Base-by-base conservation (phyloP, 30 jellyfish, hydroid and myxozoan species). In the Morbakka virulenta region DNA sequence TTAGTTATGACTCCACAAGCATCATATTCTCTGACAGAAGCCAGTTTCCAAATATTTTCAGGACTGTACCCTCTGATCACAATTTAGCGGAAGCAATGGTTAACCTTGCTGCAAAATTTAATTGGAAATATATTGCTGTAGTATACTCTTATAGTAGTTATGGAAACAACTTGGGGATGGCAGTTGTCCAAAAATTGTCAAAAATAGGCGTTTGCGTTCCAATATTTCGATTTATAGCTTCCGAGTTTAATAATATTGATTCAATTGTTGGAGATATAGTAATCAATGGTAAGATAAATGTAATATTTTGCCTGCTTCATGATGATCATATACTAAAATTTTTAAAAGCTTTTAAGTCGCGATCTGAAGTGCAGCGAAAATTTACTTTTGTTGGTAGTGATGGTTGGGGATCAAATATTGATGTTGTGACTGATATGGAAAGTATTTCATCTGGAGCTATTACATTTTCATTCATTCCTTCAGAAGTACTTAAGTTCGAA, bases 1-100 rank as follows among this genome's bases (percentile, higher is more conserved):
- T 41, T 6, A 41, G 57, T 17, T 41, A 41, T 17, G 57, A 41
- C 17, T 9, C 57, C 9, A 41, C 57, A 6, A 41, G 57, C 17
- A 17, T 41, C 9, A 6, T 41, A 41, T 17, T 41, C 13, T 41
- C 57, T 41, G 17, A 41, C 17, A 17, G 9, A 9, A 17, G 17
- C 57, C 17, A 9, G 13, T 41, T 41, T 41, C 57, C 57, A 41
- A 41, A 41, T 51, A 25, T 87, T 77, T 81, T 85, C 72, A 87
- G 99, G 53, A 92, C 99, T 6, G 94, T 86, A 4, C 94, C 99
- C 0, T 80, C 96, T 28, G 95, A 86, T 41, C 52, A 72, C 31
- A 83, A 62, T 62, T 85, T 96, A 28, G 94, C 80, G 26, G 36
- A 65, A 74, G 96, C 96, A 3, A 78, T 88, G 50, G 52, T 92